phyloP scores from a whole-genome alignment of 2,113 vertebrate species.

The Oplegnathus fasciatus region DNA sequence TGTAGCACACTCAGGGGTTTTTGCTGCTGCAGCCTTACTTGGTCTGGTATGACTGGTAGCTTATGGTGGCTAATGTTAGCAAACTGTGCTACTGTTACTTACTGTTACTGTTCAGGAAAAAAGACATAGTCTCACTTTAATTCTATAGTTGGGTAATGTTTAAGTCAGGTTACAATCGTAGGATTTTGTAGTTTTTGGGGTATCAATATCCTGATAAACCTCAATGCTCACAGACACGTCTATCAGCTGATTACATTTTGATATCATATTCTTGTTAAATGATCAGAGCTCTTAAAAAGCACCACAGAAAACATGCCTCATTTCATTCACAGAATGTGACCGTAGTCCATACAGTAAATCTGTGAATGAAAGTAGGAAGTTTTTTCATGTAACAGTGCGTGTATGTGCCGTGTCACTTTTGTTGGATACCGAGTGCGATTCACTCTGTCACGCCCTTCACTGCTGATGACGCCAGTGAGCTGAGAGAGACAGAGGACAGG shows the following conservation, averaged over 20 bases:
- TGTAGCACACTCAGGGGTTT: neutral
- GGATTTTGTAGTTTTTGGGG: neutral
- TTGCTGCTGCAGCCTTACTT: constrained; percentile 10
- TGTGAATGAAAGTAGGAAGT: neutral
- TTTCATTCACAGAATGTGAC: neutral
- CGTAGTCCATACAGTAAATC: neutral
- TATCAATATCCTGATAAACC: too few relatives aligned
- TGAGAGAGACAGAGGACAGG: constrained; percentile 40
- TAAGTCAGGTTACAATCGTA: neutral
- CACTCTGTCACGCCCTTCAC: neutral
- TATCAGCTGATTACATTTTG: neutral
- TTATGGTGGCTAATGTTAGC: constrained; percentile 9
- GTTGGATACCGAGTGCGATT: constrained; percentile 7
- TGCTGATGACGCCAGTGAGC: constrained; percentile 38
- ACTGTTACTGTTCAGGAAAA: too few relatives aligned
- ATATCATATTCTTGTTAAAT: neutral
- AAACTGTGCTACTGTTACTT: neutral
- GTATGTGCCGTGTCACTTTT: constrained; percentile 15
- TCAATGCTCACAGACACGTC: neutral
- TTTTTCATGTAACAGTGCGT: neutral
- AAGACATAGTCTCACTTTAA: neutral
- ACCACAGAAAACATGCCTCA: neutral
- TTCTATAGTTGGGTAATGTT: neutral
- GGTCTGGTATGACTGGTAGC: constrained; percentile 23
- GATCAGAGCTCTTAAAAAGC: neutral